These are phyloP conservation scores for Kryphioiulus occultus DNA, from an alignment of 2,888 invertebrate species.

Conservation along the genomic window DNA sequence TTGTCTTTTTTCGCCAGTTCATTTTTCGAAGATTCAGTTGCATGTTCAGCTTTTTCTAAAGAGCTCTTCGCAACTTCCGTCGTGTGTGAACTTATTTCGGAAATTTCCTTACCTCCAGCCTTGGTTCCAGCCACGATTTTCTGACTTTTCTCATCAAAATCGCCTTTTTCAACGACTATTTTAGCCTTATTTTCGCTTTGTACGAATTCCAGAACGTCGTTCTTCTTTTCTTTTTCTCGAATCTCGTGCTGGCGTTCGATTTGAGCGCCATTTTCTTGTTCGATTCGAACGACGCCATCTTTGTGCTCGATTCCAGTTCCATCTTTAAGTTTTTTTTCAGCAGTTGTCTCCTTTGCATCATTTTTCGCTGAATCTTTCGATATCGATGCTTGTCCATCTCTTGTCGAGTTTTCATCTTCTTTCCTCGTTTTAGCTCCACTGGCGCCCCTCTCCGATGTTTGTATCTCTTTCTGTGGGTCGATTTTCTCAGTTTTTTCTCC, in stretches of 20 bases:
- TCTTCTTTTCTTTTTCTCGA: background rate
- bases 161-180: background rate
- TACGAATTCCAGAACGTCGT: background rate
- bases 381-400: background rate
- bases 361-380: background rate
- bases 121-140: background rate
- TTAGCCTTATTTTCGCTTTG: background rate
- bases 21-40: background rate
- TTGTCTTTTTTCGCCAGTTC: too few species aligned
- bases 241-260: background rate
- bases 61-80: background rate
- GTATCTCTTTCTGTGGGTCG: background rate
- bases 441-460: background rate
- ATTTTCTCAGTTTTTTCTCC: background rate
- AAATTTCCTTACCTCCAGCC: background rate
- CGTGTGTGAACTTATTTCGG: background rate
- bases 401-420: background rate
- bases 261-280: background rate
- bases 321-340: background rate
- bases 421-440: background rate
- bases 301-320: background rate
- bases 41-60: background rate
- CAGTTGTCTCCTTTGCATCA: background rate
- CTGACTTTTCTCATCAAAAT: background rate
- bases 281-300: background rate